These are phyloP conservation scores for Catharus ustulatus DNA, from an alignment of 2,797 vertebrate genomes.

Conservation along the genomic window DNA sequence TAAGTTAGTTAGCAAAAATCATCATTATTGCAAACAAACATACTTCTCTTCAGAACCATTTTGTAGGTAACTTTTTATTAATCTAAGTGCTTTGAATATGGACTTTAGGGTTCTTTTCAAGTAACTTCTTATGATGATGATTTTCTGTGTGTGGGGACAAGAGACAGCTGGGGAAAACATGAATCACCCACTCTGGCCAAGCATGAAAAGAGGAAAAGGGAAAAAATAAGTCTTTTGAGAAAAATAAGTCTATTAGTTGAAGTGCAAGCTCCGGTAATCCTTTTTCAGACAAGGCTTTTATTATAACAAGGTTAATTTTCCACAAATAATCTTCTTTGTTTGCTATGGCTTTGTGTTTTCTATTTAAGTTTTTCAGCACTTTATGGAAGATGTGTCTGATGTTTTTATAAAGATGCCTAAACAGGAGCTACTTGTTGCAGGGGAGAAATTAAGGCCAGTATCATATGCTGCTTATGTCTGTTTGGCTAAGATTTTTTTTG, in stretches of 20 bases:
- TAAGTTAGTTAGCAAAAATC: slow-evolving; percentile 8
- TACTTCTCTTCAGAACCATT: neutral
- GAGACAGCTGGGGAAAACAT: neutral
- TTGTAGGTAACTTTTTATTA: neutral
- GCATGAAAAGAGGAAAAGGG: neutral
- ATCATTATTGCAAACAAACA: neutral
- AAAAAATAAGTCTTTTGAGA: neutral
- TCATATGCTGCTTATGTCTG: neutral
- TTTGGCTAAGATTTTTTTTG: neutral
- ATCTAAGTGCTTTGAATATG: neutral
- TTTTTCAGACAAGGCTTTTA: neutral
- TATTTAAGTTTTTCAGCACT: neutral
- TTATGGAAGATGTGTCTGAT: neutral
- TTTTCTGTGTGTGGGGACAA: neutral
- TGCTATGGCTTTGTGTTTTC: neutral
- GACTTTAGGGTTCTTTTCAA: neutral
- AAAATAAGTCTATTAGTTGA: slow-evolving; percentile 4
- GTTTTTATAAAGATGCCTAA: neutral
- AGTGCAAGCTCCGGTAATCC: neutral
- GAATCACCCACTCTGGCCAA: neutral
- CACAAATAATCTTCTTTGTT: neutral
- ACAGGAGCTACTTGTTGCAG: neutral
- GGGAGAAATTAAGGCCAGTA: neutral
- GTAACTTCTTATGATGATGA: neutral
- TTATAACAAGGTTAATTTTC: neutral